Base-by-base conservation (phyloP, 2,888 invertebrate species). In the Aproaerema taeniolella region DNA sequence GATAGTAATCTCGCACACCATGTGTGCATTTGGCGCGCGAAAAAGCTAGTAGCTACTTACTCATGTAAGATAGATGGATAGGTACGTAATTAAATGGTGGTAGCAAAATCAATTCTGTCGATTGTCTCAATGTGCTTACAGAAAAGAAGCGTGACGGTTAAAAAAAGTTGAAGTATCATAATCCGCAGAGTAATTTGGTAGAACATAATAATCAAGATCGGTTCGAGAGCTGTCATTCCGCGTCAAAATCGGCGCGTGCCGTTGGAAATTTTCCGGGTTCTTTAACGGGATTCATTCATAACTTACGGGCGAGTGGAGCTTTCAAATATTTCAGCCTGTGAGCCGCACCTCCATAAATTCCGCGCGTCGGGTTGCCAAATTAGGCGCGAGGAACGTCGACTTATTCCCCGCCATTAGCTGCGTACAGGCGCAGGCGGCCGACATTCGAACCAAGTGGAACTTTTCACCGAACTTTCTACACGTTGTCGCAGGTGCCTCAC, bases 241-340 rank as follows among this genome's bases (percentile, higher is more conserved):
- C 63, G 64, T 61, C 63, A 58, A 53, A 57, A 53, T 59, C 56
- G 62, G 58, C 62, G 61, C 64, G 58, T 65, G 68, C 72, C 71
- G 82, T 73, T 79, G 72, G 71, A 80, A 85, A 83, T 85, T 85
- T 83, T 86, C 83, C 82, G 80, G 83, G 76, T 77, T 83, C 80
- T 85, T 83, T 82, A 79, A 74, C 83, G 77, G 80, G 82, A 79
- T 82, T 82, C 85, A 82, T 86, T 83, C 86, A 86, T 86, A 86
- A 86, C 83, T 83, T 79, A 81, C 81, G 82, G 81, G 50, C 78
- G 83, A 85, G 78, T 76, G 80, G 78, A 80, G 75, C 78, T 73
- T 81, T 81, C 85, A 77, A 85, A 85, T 83, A 83, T 86, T 86
- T 81, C 83, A 83, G 74, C 71, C 76, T 69, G 78, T 70, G 63